phyloP scores from a whole-genome alignment of 1,140 invertebrate species.

The Aphelenchoides fujianensis region DNA sequence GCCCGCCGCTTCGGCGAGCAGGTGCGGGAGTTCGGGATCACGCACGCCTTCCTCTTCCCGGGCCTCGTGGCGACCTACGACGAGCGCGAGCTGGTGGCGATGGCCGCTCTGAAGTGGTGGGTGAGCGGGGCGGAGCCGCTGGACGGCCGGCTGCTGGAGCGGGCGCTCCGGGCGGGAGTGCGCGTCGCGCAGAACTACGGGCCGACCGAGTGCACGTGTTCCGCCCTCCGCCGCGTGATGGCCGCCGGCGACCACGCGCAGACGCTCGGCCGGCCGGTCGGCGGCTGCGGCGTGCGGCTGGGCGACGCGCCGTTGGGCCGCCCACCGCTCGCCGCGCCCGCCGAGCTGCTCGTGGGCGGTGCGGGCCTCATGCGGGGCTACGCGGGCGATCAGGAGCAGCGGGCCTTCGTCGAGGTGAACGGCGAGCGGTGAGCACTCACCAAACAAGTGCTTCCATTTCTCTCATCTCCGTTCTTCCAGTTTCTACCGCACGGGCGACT shows the following conservation, averaged over 20 bases:
- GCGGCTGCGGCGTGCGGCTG: background rate
- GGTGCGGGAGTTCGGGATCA: slow-evolving; percentile 23
- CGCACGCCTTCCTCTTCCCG: slow-evolving; percentile 39
- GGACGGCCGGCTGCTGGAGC: slow-evolving; percentile 13
- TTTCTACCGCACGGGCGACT: slow-evolving; percentile 33
- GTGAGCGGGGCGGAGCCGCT: slow-evolving; percentile 32
- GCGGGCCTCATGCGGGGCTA: slow-evolving; percentile 35
- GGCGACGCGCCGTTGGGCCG: background rate
- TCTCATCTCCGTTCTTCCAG: too few relatives aligned
- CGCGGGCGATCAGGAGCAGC: background rate
- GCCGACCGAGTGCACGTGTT: slow-evolving; percentile 38
- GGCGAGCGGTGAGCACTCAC: slow-evolving; percentile 11
- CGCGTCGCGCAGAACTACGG: slow-evolving; percentile 35
- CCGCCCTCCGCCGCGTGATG: slow-evolving; percentile 25
- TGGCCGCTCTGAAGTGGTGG: slow-evolving; percentile 33
- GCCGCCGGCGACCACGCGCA: slow-evolving; percentile 26
- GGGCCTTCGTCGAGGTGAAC: slow-evolving; percentile 31
- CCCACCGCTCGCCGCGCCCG: slow-evolving; percentile 4
- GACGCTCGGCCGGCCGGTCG: slow-evolving; percentile 26
- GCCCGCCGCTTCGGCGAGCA: slow-evolving; percentile 23
- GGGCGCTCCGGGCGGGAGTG: slow-evolving; percentile 11
- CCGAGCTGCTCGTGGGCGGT: slow-evolving; percentile 24
- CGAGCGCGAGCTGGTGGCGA: slow-evolving; percentile 22
- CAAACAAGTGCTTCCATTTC: slow-evolving; percentile 16
- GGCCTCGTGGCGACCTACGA: slow-evolving; percentile 34